These are phyloP conservation scores for Apamea anceps DNA, from an alignment of 2,888 invertebrate genomes.

Conservation along the genomic window DNA sequence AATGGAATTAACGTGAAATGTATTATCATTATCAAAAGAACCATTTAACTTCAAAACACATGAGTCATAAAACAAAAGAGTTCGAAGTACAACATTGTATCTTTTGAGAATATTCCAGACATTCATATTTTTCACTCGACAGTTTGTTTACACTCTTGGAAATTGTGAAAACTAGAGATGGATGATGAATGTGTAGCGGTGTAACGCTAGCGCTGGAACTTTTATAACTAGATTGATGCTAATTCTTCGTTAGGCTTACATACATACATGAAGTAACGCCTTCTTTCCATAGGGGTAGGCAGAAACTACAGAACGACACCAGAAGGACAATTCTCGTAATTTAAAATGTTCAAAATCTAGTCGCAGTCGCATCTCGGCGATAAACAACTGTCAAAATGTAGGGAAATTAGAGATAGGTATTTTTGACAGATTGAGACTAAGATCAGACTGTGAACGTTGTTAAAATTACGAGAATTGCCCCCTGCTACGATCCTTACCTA, in stretches of 20 bases:
- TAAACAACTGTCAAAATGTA: too few relatives aligned
- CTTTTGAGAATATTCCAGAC: constrained; percentile 33
- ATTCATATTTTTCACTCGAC: constrained; percentile 32
- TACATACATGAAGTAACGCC: neutral
- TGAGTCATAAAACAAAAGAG: constrained; percentile 46
- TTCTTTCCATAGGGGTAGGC: neutral
- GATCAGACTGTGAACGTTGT: too few relatives aligned
- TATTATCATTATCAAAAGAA: constrained; percentile 11
- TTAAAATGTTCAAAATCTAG: too few relatives aligned
- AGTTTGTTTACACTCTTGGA: constrained; percentile 38
- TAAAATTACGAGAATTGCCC: too few relatives aligned
- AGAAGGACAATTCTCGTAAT: too few relatives aligned
- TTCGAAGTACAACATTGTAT: constrained; percentile 39
- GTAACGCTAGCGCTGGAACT: constrained; percentile 9
- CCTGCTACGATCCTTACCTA: too few relatives aligned
- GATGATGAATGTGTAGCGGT: constrained; percentile 19
- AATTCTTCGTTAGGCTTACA: neutral
- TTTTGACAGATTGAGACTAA: too few relatives aligned
- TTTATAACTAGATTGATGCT: neutral
- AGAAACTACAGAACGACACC: neutral
- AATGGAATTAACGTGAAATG: neutral
- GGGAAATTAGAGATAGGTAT: too few relatives aligned
- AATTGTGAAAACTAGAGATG: constrained; percentile 24
- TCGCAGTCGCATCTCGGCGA: too few relatives aligned
- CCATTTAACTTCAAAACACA: constrained; percentile 27